Evolutionary conservation across 2,888 invertebrate genomes (phyloP), one percentile per base, ranked within the genome.

Genomic region (Melanargia galathea): DNA sequence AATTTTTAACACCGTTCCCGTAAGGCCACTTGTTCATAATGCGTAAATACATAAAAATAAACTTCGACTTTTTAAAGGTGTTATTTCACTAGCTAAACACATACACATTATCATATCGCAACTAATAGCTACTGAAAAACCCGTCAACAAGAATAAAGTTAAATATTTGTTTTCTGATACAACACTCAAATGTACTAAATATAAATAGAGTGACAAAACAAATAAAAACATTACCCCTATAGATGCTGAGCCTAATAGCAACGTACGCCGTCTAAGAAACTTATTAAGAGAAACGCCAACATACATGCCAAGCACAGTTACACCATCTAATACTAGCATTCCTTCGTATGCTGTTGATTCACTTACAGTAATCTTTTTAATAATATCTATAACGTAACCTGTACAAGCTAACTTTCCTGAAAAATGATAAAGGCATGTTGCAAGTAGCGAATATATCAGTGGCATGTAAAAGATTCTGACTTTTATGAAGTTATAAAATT

Each of bases 271-370:
- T 64, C 70, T 79, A 0, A 76, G 33, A 18, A 65, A 51, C 67
- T 69, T 79, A 0, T 75, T 66, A 5, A 75, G 20, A 8, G 63
- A 71, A 72, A 84, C 81, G 22, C 85, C 86, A 16, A 78, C 38
- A 70, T 84, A 84, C 80, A 81, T 81, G 49, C 78, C 73, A 0
- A 73, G 8, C 1, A 76, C 68, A 16, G 74, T 71, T 0, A 73
- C 55, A 10, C 75, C 70, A 30, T 74, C 74, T 33, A 74, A 55
- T n/a, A 70, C 60, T 22, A 74, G 58, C 73, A 74, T 74, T 8
- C 70, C 69, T 2, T 54, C 60, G 46, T 72, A 74, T 8, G 73
- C 73, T 8, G 65, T 63, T 0, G 62, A 56, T 52, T 73, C 71
- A 8, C 55, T 66, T 8, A 40, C 55, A 1, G 68, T 72, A 3